These are phyloP conservation scores for Hirudo medicinalis DNA, from an alignment of 1,140 invertebrate species.

Conservation along the genomic window DNA sequence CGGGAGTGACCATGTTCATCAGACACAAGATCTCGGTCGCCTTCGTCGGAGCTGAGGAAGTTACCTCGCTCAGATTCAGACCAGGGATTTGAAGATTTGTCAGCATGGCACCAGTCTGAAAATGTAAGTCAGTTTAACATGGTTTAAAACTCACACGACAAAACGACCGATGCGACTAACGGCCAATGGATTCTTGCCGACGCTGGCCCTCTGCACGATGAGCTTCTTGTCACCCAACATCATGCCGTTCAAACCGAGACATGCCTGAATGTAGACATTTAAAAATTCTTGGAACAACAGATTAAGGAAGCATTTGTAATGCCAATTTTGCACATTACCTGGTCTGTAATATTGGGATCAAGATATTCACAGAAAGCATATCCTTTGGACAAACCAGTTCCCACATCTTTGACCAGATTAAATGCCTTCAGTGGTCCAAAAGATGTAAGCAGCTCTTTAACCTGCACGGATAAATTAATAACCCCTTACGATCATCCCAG, in stretches of 20 bases:
- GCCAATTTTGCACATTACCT: constrained; percentile 45
- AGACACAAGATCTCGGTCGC: constrained; percentile 73
- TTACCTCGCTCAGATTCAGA: constrained; percentile 13
- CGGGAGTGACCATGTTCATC: constrained; percentile 95
- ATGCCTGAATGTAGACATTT: constrained; percentile 49
- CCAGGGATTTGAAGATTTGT: constrained; percentile 20
- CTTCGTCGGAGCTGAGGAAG: constrained; percentile 33
- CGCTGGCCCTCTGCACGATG: constrained; percentile 70
- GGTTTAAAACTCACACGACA: neutral
- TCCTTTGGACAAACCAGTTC: constrained; percentile 23
- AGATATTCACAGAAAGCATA: constrained; percentile 25
- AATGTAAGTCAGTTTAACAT: neutral
- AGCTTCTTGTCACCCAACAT: constrained; percentile 96
- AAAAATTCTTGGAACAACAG: too few species aligned
- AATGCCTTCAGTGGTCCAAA: constrained; percentile 24
- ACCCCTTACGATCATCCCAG: neutral
- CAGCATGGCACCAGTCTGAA: constrained; percentile 13
- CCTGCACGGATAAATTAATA: constrained; percentile 6
- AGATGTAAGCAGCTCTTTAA: constrained; percentile 22
- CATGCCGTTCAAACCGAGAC: constrained; percentile 97
- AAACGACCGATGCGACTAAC: neutral
- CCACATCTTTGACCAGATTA: constrained; percentile 23
- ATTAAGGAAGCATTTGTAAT: too few species aligned
- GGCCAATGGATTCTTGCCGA: constrained; percentile 42
- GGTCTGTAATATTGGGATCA: constrained; percentile 22